phyloP scores from a whole-genome alignment of 2,797 vertebrate genomes.

The Pipistrellus pipistrellus region DNA sequence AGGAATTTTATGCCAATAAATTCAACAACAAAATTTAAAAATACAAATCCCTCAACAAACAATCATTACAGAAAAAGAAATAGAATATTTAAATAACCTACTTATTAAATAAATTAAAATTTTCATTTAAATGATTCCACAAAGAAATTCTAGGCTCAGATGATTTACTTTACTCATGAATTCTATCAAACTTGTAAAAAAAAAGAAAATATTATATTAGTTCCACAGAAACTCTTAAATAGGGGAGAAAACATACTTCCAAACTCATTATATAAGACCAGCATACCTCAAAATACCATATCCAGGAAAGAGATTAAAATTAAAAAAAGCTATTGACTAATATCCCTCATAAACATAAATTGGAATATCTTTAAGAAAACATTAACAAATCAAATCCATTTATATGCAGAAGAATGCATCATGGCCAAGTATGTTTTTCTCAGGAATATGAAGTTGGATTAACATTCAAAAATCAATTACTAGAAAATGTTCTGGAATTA shows the following conservation, averaged over 20 bases:
- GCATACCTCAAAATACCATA: not conserved
- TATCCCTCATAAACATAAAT: not conserved
- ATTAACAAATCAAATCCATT: constrained; percentile 22
- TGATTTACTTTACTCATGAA: not conserved
- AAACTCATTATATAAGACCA: not conserved
- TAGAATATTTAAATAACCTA: not conserved
- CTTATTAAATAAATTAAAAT: not conserved
- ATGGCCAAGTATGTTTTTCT: not conserved
- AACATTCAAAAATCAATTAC: not conserved
- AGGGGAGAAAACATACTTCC: not conserved
- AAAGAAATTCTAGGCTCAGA: not conserved
- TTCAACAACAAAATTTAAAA: not conserved
- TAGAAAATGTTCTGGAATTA: not conserved
- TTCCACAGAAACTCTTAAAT: not conserved
- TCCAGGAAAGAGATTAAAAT: not conserved
- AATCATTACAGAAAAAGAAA: not conserved
- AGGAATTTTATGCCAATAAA: not conserved
- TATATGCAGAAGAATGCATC: constrained; percentile 26
- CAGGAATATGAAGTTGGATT: not conserved
- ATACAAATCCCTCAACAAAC: not conserved
- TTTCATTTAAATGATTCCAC: not conserved
- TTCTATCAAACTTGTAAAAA: not conserved
- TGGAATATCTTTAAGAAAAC: constrained; percentile 41
- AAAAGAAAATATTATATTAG: not conserved
- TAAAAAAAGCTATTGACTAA: not conserved